phyloP scores from a whole-genome alignment of 1,140 invertebrate genomes.

The Orussus abietinus region DNA sequence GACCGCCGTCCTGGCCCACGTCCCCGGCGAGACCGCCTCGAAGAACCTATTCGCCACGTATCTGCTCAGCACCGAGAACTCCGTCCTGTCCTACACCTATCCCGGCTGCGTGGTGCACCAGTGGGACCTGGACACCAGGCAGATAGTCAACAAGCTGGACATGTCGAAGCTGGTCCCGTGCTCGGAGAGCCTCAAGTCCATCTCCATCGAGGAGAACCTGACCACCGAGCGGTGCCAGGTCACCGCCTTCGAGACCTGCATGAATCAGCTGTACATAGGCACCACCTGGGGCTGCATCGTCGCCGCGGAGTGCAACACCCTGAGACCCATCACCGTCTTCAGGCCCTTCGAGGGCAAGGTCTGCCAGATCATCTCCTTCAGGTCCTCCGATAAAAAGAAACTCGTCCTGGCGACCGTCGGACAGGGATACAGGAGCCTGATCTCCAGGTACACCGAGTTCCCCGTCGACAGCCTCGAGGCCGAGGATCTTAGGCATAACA shows the following conservation, averaged over 20 bases:
- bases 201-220: constrained; percentile 84
- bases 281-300: constrained; percentile 91
- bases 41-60: constrained; percentile 48
- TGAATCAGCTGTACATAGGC: constrained; percentile 76
- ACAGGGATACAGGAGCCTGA: constrained; percentile 76
- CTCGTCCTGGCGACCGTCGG: constrained; percentile 74
- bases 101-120: constrained; percentile 79
- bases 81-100: constrained; percentile 76
- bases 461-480: constrained; percentile 43
- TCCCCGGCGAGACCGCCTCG: constrained; percentile 23
- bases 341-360: constrained; percentile 84
- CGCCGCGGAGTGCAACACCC: constrained; percentile 73
- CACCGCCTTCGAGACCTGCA: constrained; percentile 69
- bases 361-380: constrained; percentile 46
- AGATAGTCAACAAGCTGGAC: constrained; percentile 76
- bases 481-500: constrained; percentile 58
- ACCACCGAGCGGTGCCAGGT: constrained; percentile 78
- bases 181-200: constrained; percentile 87
- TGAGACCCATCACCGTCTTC: constrained; percentile 85
- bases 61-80: constrained; percentile 51
- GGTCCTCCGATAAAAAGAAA: constrained; percentile 47
- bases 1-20: constrained; percentile 32
- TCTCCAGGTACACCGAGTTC: constrained; percentile 66
- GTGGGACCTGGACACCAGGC: constrained; percentile 67
- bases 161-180: constrained; percentile 89